Evolutionary conservation across 2,888 invertebrate species (phyloP).

Genomic region (Pandemis heparana): DNA sequence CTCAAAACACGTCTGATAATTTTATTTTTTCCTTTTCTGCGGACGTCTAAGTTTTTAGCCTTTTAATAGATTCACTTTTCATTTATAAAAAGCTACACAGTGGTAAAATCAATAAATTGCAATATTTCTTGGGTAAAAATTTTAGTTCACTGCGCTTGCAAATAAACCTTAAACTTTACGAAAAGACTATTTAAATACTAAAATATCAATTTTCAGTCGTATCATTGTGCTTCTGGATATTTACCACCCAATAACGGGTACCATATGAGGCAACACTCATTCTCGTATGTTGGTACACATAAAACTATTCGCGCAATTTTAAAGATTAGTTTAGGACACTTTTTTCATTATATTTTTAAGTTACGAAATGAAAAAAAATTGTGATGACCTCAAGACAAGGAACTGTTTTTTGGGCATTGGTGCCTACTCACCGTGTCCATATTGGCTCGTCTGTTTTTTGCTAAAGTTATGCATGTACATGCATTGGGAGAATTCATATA

Average conservation of each 20-base stretch:
- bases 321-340: neutral
- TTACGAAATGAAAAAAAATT: too few relatives aligned
- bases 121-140: neutral
- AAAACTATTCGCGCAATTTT: slow-evolving; percentile 20
- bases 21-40: neutral
- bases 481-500: too few relatives aligned
- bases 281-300: slow-evolving; percentile 19
- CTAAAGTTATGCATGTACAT: too few relatives aligned
- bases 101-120: neutral
- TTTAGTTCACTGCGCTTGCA: neutral
- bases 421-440: too few relatives aligned
- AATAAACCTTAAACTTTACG: too few relatives aligned
- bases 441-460: too few relatives aligned
- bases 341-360: too few relatives aligned
- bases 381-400: too few relatives aligned
- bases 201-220: neutral
- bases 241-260: slow-evolving; percentile 3
- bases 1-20: neutral
- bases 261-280: slow-evolving; percentile 15
- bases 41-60: neutral
- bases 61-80: neutral
- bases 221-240: neutral
- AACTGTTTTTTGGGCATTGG: too few relatives aligned
- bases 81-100: neutral
- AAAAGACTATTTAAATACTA: too few relatives aligned